Evolutionary conservation across 2,888 invertebrate genomes (phyloP), one percentile per base, ranked within the genome.

Genomic region (Xestia rhomboidea): DNA sequence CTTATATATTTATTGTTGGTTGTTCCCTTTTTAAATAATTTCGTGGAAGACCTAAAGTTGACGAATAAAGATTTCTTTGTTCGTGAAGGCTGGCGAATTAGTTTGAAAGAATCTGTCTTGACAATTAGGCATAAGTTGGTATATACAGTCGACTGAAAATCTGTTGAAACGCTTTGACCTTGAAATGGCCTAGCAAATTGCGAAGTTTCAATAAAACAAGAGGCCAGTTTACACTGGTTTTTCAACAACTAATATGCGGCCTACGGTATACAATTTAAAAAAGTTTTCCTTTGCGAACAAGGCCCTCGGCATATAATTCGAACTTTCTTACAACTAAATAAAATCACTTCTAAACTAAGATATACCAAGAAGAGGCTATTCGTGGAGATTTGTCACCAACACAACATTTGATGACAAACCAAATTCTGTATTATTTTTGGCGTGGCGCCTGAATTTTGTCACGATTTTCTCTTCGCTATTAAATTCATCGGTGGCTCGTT

Each of bases 381-480:
- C 49, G 78, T 46, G 69, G 79, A 70, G 3, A 41, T 73, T 73
- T 54, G 60, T 86, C 83, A 70, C 8, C 24, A 69, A 51, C 76
- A 62, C 24, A 69, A 51, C 76, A 62, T 66, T 81, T 69, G 54
- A 70, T 83, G 84, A 86, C 83, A 86, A 83, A 84, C 87, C 69
- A 75, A 86, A 75, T 68, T 38, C 27, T 66, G 63, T 62, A 67
- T 78, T 73, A 83, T 68, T 78, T 75, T 79, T 84, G 87, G 87
- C 87, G 74, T 79, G 84, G 83, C 87, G 83, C 87, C 84, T 83
- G 41, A n/a, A 66, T 71, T 54, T 73, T 77, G 64, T 73, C 73
- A 62, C 63, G n/a, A 76, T 67, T 54, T 27, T 46, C 10, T 34
- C 49, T 63, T 57, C 63, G 8, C 18, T 38, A 71, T 83, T 78